Base-by-base conservation (phyloP, 2,888 invertebrate species). In the Drosophila borborema region DNA sequence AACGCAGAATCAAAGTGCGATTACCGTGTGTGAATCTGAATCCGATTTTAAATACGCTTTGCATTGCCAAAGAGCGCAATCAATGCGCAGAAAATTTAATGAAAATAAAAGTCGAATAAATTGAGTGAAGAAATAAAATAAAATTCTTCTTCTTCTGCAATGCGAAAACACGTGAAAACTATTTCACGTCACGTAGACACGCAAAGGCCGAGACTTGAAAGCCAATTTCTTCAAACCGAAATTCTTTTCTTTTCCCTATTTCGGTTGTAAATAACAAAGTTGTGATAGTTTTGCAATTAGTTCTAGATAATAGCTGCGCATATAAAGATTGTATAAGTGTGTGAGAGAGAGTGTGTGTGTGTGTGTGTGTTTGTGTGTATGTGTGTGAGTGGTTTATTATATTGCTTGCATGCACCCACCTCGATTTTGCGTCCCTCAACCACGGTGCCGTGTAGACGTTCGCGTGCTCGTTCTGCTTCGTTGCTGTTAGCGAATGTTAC, bases 341-440 rank as follows among this genome's bases (percentile, higher is more conserved):
- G 61, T 59, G 51, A 69, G 59, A 58, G 20, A 20, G 1, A 20
- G 62, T 64, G 43, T 51, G 31, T 69, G 56, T 81, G 70, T 65
- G 36, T 70, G 56, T 20, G 62, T 64, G 43, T 51, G 38, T 41
- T 20, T 68, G n/a, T 73, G 45, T 63, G 60, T 75, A 46, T 69
- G 56, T 81, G 70, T 65, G 36, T 70, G 56, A 75, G 65, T 72
- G 59, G 70, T 63, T 72, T 81, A 55, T 68, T 69, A 70, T 89
- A 95, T 95, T 95, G 94, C 95, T 94, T 94, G 96, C 97, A 97
- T 97, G 97, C 97, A 97, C 92, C 92, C 97, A 99, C 99, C 98
- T 99, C 99, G 96, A 99, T 99, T 97, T 99, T 99, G 96, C 99
- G 97, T 96, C 99, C 99, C 97, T 99, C 99, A 97, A 99, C 99